phyloP scores from a whole-genome alignment of 1,140 invertebrate genomes.

The Drosophila guanche region DNA sequence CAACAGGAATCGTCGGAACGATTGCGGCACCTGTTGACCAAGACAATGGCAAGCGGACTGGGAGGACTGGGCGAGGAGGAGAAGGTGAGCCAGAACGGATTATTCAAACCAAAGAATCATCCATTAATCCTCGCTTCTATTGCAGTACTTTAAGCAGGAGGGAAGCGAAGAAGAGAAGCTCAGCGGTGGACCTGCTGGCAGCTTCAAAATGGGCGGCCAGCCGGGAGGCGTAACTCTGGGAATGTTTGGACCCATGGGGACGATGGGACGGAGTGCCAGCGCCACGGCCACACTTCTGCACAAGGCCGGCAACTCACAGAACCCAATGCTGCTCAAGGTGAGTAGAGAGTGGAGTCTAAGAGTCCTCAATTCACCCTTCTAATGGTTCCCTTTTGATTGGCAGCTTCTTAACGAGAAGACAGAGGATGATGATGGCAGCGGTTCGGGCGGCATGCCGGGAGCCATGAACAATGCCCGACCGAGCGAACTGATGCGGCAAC shows the following conservation, averaged over 20 bases:
- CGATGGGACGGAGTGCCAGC: constrained; percentile 33
- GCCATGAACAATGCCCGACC: constrained; percentile 84
- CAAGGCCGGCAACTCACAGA: constrained; percentile 74
- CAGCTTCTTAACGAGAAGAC: constrained; percentile 93
- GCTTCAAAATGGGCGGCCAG: constrained; percentile 62
- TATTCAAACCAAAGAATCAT: not conserved
- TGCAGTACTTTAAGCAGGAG: constrained; percentile 86
- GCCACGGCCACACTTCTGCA: constrained; percentile 46
- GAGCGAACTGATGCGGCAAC: constrained; percentile 91
- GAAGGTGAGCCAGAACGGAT: constrained; percentile 68
- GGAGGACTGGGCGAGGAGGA: constrained; percentile 83
- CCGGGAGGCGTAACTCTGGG: constrained; percentile 31
- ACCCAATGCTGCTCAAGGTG: constrained; percentile 91
- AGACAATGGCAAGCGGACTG: constrained; percentile 54
- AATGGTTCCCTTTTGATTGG: constrained; percentile 47
- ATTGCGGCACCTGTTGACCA: constrained; percentile 87
- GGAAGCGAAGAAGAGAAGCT: constrained; percentile 88
- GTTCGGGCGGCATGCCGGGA: constrained; percentile 25
- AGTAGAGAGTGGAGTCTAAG: constrained; percentile 11
- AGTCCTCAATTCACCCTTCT: not conserved
- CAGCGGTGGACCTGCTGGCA: constrained; percentile 36
- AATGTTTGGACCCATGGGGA: constrained; percentile 55
- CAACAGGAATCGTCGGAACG: constrained; percentile 85
- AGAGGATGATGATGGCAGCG: constrained; percentile 89
- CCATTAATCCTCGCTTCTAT: not conserved